A percentile compares a stretch with the other conserved stretches of the same genome.
phyloP scores from a whole-genome alignment of 1,140 invertebrate species.

The Mya arenaria region DNA sequence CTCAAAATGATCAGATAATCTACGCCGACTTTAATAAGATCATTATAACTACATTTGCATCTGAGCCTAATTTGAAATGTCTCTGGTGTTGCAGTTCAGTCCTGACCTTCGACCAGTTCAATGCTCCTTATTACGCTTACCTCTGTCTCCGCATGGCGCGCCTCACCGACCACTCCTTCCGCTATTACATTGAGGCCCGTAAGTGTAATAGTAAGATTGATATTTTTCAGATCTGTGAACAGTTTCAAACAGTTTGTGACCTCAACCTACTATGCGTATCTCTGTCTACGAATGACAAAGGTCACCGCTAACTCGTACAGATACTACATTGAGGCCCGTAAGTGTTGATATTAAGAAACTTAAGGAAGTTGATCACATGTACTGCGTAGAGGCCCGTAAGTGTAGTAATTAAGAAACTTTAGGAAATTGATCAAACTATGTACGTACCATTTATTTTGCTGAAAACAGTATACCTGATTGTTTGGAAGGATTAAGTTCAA shows the following conservation, averaged over 20 bases:
- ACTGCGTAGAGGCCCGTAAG: too few relatives aligned
- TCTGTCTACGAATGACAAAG: conserved; percentile 34
- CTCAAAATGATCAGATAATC: too few relatives aligned
- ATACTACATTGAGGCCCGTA: conserved; percentile 46
- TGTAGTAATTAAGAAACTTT: not conserved
- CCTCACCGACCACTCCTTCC: not conserved
- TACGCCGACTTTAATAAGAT: too few relatives aligned
- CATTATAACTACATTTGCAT: too few relatives aligned
- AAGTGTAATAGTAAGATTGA: not conserved
- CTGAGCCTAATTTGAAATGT: too few relatives aligned
- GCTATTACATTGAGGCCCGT: not conserved
- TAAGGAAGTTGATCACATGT: too few relatives aligned
- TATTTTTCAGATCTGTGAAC: conserved; percentile 34
- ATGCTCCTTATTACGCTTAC: not conserved
- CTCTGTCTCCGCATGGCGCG: not conserved
- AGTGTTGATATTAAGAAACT: not conserved
- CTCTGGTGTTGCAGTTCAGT: too few relatives aligned
- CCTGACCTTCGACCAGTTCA: too few relatives aligned
- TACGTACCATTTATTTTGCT: not conserved
- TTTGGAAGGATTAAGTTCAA: too few relatives aligned
- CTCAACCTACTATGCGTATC: conserved; percentile 38
- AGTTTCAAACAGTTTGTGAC: conserved; percentile 43
- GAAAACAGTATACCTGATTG: not conserved
- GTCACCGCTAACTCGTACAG: conserved; percentile 28
- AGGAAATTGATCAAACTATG: not conserved